Percentiles rank a stretch among this genome's conserved stretches.
Conservation (phyloP, 2,113 vertebrate genomes). For the Sminthopsis crassicaudata region DNA sequence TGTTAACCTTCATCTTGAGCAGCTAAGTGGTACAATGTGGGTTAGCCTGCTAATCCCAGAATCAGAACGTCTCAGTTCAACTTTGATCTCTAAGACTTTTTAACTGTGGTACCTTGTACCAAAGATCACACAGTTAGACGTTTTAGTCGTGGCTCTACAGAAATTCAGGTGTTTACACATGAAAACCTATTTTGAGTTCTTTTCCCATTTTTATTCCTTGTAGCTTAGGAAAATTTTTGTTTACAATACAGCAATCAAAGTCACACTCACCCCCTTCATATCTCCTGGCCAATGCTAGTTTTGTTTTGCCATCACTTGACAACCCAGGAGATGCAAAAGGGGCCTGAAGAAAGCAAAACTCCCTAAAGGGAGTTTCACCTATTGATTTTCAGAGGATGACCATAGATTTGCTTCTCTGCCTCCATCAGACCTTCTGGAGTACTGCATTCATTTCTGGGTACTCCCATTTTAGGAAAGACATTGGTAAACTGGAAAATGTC, state of each 20-base stretch:
- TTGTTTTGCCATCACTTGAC: not conserved
- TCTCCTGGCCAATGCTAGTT: not conserved
- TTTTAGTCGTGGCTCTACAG: not conserved
- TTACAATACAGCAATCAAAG: not conserved
- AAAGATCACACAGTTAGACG: not conserved
- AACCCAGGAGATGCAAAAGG: not conserved
- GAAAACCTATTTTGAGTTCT: not conserved
- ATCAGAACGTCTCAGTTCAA: not conserved
- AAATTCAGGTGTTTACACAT: not conserved
- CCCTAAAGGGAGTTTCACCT: not conserved
- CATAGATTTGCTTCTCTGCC: not conserved
- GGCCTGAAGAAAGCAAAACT: not conserved
- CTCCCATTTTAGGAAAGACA: not conserved
- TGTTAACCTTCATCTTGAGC: not conserved
- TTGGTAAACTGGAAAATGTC: not conserved
- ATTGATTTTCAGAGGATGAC: not conserved
- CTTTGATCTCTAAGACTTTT: not conserved
- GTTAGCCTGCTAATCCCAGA: not conserved
- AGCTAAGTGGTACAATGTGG: not conserved
- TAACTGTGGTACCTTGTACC: not conserved
- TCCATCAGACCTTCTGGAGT: not conserved
- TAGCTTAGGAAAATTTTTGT: not conserved
- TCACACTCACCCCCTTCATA: not conserved
- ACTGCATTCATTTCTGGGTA: not conserved
- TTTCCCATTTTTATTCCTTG: not conserved